Evolutionary conservation across 1,140 invertebrate species (phyloP), one percentile per base, ranked within the genome.

Genomic region (Aleiodes sp.): DNA sequence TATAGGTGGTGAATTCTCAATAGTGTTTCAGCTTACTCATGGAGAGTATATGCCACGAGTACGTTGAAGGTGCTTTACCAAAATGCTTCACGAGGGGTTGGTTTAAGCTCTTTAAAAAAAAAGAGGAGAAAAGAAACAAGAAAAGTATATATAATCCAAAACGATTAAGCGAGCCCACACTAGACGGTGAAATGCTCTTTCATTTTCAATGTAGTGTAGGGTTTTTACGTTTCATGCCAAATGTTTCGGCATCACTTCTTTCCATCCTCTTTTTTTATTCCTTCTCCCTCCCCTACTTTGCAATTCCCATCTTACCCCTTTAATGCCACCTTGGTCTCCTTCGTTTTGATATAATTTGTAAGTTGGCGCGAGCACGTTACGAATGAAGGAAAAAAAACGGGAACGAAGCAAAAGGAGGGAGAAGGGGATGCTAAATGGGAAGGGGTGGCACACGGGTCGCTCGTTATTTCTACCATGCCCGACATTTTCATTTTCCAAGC

Each of bases 401-500:
- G 33, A 31, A 9, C 16, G 29, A 33, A 19, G 26, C 37, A 21
- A 21, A 24, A 52, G 31, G 41, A 24, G 19, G 39, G 28, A 26
- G 2, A 33, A 60, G 31, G 39, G 33, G 16, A 39, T 63, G 41
- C 60, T 43, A 56, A 33, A 61, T 29, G 33, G 62, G 16, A 37
- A 26, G 33, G 61, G 61, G 33, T 35, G 56, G 37, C 60, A 37
- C 60, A 35, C 67, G 60, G 21, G 52, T 14, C 35, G 29, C 60
- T 69, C 63, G 63, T 65, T 65, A 52, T 31, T 52, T 65, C 26
- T 39, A 28, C 33, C 33, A 63, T 52, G 46, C 46, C 46, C 46
- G 67, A 69, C 37, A 72, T 68, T 72, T 72, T 61, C 63, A 66
- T 72, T 72, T 67, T 69, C 57, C 59, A 65, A 57, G 29, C 37